A percentile compares a stretch with the other conserved stretches of the same genome.
phyloP scores from a whole-genome alignment of 1,140 invertebrate genomes.

The Drosophila pseudoobscura region DNA sequence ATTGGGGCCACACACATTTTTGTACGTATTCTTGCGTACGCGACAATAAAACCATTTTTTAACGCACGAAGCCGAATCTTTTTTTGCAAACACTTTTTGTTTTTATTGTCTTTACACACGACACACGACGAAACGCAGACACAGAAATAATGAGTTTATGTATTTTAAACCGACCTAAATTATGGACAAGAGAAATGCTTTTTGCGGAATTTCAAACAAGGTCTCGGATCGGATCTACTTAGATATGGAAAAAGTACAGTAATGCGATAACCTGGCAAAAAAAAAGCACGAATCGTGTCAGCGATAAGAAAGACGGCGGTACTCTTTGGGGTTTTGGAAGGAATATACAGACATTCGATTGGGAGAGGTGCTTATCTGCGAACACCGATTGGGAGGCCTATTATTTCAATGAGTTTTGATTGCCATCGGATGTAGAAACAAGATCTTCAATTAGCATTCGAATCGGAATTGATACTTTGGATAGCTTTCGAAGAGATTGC shows the following conservation, averaged over 20 bases:
- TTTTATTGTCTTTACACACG: conserved; percentile 4
- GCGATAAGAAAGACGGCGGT: too few relatives aligned
- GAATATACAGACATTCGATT: too few relatives aligned
- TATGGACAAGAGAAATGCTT: conserved; percentile 42
- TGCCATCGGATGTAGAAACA: too few relatives aligned
- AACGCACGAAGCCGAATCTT: conserved; percentile 26
- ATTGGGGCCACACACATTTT: conserved; percentile 61
- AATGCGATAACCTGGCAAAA: too few relatives aligned
- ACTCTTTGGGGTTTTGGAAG: too few relatives aligned
- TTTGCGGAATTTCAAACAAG: conserved; percentile 38
- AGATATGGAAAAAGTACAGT: not conserved
- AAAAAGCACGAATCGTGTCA: too few relatives aligned
- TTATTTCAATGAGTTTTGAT: too few relatives aligned
- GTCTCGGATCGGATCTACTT: not conserved
- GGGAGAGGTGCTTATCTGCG: too few relatives aligned
- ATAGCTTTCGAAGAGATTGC: too few relatives aligned
- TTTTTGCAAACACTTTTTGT: conserved; percentile 13
- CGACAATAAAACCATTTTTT: conserved; percentile 51
- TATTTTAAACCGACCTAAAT: conserved; percentile 57
- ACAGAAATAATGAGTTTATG: conserved; percentile 49
- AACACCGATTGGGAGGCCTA: too few relatives aligned
- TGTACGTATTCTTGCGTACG: conserved; percentile 61
- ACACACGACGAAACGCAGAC: conserved; percentile 1
- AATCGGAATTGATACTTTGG: too few relatives aligned
- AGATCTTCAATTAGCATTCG: too few relatives aligned